Percentiles rank a stretch among this genome's conserved stretches.
Evolutionary conservation across 2,113 vertebrate genomes (phyloP).

Genomic region (Prinia subflava): DNA sequence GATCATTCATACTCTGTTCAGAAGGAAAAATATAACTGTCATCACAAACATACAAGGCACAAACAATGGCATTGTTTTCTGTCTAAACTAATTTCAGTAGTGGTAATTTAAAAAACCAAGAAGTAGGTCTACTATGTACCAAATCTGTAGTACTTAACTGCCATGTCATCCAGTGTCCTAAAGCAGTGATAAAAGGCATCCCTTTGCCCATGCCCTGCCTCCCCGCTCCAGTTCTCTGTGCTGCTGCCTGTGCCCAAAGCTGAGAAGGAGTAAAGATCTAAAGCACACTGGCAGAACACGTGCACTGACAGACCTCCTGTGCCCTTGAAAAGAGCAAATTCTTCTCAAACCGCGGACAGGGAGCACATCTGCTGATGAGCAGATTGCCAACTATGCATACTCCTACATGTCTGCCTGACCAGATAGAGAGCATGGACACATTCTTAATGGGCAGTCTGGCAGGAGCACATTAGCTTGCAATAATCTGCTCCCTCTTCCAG

Average conservation of each 20-base stretch:
- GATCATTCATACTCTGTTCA: not conserved
- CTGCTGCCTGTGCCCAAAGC: not conserved
- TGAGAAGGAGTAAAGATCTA: not conserved
- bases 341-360: rapidly evolving
- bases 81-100: not conserved
- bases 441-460: not conserved
- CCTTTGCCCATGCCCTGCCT: not conserved
- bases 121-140: not conserved
- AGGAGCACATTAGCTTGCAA: not conserved
- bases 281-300: not conserved
- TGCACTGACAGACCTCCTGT: not conserved
- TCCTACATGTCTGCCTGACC: not conserved
- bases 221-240: not conserved
- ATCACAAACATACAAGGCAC: not conserved
- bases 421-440: not conserved
- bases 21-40: not conserved
- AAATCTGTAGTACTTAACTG: not conserved
- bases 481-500: not conserved
- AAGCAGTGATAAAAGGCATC: not conserved
- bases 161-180: not conserved
- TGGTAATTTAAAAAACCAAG: not conserved
- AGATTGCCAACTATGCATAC: not conserved
- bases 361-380: not conserved
- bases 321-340: not conserved
- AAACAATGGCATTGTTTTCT: not conserved